A percentile compares a stretch with the other conserved stretches of the same genome.
These are phyloP conservation scores for Silurus aristotelis DNA, from an alignment of 2,797 vertebrate genomes.

Conservation along the genomic window DNA sequence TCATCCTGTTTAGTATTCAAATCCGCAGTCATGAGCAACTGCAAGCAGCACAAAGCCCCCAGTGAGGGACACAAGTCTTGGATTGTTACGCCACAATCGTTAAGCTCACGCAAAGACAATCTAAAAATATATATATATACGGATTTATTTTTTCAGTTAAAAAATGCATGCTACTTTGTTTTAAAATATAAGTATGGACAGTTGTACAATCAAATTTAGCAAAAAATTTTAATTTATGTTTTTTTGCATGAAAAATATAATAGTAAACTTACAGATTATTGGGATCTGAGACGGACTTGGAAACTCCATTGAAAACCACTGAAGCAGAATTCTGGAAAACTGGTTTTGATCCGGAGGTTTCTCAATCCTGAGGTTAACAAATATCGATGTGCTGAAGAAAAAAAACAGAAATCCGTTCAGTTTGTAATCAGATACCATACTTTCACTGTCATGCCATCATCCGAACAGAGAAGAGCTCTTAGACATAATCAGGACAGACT, in stretches of 20 bases:
- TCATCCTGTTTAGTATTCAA: slow-evolving; percentile 32
- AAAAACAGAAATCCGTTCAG: not conserved
- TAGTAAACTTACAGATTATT: too few species aligned
- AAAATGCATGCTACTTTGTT: not conserved
- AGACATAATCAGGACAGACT: too few species aligned
- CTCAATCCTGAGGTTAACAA: too few species aligned
- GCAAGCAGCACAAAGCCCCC: slow-evolving; percentile 10
- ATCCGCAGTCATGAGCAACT: slow-evolving; percentile 1
- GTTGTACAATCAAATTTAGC: not conserved
- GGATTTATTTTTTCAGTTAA: not conserved
- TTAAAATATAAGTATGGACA: not conserved
- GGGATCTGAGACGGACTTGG: too few species aligned
- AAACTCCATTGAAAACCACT: not conserved
- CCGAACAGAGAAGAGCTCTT: not conserved
- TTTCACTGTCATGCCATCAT: not conserved
- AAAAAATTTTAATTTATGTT: too few species aligned
- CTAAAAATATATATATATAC: too few species aligned
- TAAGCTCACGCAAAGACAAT: not conserved
- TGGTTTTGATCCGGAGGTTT: too few species aligned
- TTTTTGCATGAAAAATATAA: too few species aligned
- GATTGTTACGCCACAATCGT: not conserved
- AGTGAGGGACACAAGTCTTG: slow-evolving; percentile 24
- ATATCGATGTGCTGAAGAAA: too few species aligned
- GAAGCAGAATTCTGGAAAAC: not conserved
- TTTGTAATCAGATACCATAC: not conserved